Base-by-base conservation (phyloP, 2,797 vertebrate genomes). In the Gymnopithys bicolor region DNA sequence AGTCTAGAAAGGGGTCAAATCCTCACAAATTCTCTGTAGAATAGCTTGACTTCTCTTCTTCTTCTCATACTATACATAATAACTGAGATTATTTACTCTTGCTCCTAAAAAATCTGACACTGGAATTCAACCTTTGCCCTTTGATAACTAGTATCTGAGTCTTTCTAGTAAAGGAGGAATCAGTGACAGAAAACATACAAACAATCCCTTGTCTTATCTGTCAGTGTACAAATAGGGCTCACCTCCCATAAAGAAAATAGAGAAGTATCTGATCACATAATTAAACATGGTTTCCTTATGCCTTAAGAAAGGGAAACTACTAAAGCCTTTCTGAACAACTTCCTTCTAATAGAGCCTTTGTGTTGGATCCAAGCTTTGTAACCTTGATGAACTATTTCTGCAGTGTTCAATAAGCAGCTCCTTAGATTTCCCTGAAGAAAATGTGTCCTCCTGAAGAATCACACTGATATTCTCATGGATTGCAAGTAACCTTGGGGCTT, bases 381-480 rank as follows among this genome's bases (percentile, higher is more conserved):
- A 32, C 1, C 9, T 32, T 45, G 11, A 19, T 59, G 22, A 45
- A 18, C 8, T 70, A 18, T 67, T 81, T 91, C 46, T n/a, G 11
- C 17, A 93, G 7, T 10, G 9, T 59, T 67, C 71, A 21, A 32
- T 64, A 80, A 43, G 33, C 30, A 89, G 6, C 5, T 87, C 23
- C 56, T 32, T 30, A 45, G 28, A 64, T 64, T 70, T 71, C 67
- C 58, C 46, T 56, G 16, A 79, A 62, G 9, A 24, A 90, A 94
- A 55, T 10, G 30, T 78, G 6, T 73, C 10, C 24, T 78, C 10
- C 39, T 53, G 62, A 81, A 78, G 58, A 74, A 41, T 89, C 60
- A 41, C 0, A 0, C 5, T 55, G 23, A 18, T 43, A 66, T 62
- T 41, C 16, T 58, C n/a, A 27, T 2, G 2, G 19, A 4, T 52